phyloP scores from a whole-genome alignment of 2,888 invertebrate species.

The Phanerotoma sp. region DNA sequence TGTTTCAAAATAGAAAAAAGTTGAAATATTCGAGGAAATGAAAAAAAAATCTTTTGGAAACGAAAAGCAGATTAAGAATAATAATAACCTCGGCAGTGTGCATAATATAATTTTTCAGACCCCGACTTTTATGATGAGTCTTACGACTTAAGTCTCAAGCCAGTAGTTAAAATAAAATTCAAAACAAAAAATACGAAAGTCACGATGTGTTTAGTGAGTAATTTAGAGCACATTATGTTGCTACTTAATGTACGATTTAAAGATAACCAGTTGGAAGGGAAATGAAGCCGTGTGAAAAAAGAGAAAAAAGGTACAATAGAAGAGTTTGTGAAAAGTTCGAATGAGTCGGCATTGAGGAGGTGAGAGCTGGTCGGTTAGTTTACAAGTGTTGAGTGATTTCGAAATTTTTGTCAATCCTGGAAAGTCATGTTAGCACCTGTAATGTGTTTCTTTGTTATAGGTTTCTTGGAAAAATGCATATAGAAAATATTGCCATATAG shows the following conservation, averaged over 20 bases:
- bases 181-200: neutral
- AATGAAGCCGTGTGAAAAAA: constrained; percentile 14
- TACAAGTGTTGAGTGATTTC: neutral
- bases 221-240: constrained; percentile 3
- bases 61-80: too few species aligned
- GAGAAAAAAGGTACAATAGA: constrained; percentile 4
- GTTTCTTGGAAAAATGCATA: too few species aligned
- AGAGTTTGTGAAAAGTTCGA: neutral
- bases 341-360: constrained; percentile 2
- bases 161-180: neutral
- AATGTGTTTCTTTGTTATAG: too few species aligned
- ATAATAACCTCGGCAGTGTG: too few species aligned
- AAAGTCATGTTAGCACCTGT: neutral
- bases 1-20: too few species aligned
- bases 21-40: too few species aligned
- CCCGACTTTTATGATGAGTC: too few species aligned
- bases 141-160: too few species aligned
- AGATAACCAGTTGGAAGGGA: constrained; percentile 10
- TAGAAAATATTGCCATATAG: too few species aligned
- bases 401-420: constrained; percentile 4
- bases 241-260: constrained; percentile 11
- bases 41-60: too few species aligned
- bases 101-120: too few species aligned
- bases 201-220: neutral
- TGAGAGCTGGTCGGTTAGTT: neutral